phyloP scores from a whole-genome alignment of 2,797 vertebrate species.

The Simalia tracyae region DNA sequence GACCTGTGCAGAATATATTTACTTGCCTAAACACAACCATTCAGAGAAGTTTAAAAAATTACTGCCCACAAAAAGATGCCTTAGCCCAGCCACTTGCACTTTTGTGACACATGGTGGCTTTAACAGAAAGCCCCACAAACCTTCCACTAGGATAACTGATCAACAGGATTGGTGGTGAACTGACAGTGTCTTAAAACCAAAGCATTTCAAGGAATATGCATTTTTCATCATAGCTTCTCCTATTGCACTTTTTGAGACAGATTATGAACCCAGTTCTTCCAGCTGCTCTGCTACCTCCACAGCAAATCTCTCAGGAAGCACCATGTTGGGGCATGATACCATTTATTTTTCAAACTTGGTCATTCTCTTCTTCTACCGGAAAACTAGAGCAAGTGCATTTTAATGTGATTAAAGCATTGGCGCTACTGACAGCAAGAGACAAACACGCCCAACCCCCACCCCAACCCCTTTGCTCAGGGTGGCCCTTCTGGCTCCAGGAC shows the following conservation, averaged over 20 bases:
- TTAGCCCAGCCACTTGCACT: slow-evolving; percentile 2
- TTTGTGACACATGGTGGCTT: background rate
- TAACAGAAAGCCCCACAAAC: background rate
- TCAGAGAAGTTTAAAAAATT: slow-evolving; percentile 13
- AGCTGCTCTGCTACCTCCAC: slow-evolving; percentile 1
- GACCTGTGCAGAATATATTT: slow-evolving; percentile 27
- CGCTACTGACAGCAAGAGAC: slow-evolving; percentile 68
- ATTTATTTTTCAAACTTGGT: slow-evolving; percentile 48
- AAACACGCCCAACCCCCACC: slow-evolving; percentile 58
- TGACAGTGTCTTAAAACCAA: background rate
- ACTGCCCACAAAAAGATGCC: background rate
- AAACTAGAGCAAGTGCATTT: slow-evolving; percentile 69
- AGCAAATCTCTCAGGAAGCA: slow-evolving; percentile 12
- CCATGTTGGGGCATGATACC: slow-evolving; percentile 1
- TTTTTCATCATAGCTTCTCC: slow-evolving; percentile 21
- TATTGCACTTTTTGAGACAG: slow-evolving; percentile 42
- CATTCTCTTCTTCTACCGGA: slow-evolving; percentile 51
- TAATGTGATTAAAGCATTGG: slow-evolving; percentile 68
- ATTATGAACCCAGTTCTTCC: background rate
- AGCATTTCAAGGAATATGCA: background rate
- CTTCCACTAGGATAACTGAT: background rate
- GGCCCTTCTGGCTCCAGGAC: slow-evolving; percentile 55
- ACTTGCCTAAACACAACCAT: slow-evolving; percentile 4
- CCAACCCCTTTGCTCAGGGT: slow-evolving; percentile 49
- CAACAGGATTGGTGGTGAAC: background rate